These are phyloP conservation scores for Chelonia mydas DNA, from an alignment of 2,797 vertebrate genomes.

Conservation along the genomic window DNA sequence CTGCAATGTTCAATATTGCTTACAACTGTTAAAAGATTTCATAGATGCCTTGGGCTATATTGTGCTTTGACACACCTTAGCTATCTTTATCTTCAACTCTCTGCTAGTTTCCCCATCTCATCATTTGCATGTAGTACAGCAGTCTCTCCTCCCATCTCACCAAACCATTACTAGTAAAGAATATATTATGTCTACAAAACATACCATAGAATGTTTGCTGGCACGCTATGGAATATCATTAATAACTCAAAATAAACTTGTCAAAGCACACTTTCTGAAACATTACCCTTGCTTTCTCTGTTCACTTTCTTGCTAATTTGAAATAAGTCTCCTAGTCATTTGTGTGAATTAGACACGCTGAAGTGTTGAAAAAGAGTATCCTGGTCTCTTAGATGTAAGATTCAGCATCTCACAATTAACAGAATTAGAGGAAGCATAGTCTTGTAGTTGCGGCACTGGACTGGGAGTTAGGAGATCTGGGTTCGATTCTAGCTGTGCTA, in stretches of 20 bases:
- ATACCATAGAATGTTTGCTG: not conserved
- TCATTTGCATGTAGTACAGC: not conserved
- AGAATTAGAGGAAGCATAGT: not conserved
- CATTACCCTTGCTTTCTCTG: not conserved
- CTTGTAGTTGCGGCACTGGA: not conserved
- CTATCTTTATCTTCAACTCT: not conserved
- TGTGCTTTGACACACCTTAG: not conserved
- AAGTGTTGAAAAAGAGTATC: not conserved
- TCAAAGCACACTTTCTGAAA: not conserved
- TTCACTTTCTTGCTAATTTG: not conserved
- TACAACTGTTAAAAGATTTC: not conserved
- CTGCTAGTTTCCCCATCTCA: not conserved
- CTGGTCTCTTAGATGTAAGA: not conserved
- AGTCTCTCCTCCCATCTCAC: not conserved
- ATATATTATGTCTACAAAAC: not conserved
- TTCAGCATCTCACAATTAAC: not conserved
- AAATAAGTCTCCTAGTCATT: not conserved
- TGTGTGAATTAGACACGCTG: not conserved
- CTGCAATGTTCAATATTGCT: slow-evolving; percentile 9
- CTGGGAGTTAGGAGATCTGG: not conserved
- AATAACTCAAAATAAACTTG: not conserved
- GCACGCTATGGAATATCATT: not conserved
- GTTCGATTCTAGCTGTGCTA: not conserved
- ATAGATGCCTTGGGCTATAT: not conserved
- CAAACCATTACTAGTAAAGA: not conserved